Evolutionary conservation across 2,888 invertebrate genomes (phyloP).

Genomic region (Hydrotaea diabolus): DNA sequence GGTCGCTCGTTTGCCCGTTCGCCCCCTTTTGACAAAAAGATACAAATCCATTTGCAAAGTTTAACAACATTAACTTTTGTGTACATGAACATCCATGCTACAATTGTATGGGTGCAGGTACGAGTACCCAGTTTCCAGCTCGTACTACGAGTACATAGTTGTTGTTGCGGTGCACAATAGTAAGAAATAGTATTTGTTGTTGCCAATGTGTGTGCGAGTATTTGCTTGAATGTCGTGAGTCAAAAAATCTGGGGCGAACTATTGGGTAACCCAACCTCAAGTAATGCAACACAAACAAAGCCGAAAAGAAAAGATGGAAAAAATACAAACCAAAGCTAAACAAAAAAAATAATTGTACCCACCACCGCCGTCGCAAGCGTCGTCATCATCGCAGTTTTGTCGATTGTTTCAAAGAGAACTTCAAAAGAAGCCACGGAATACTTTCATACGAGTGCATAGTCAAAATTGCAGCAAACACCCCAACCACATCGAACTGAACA

Average conservation of each 20-base stretch:
- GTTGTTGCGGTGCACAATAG: conserved; percentile 13
- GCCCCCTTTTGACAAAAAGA: conserved; percentile 4
- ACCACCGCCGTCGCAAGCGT: background rate
- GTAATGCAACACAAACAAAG: conserved; percentile 8
- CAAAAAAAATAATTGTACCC: background rate
- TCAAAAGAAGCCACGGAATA: conserved; percentile 26
- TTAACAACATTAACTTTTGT: conserved; percentile 30
- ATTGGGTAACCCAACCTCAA: conserved; percentile 61
- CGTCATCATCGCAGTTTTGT: background rate
- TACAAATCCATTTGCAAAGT: conserved; percentile 36
- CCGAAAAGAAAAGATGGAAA: conserved; percentile 1
- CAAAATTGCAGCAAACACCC: conserved; percentile 22
- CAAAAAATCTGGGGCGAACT: conserved; percentile 66
- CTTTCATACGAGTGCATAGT: conserved; percentile 31
- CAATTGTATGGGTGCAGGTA: background rate
- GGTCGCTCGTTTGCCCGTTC: background rate
- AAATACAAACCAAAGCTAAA: background rate
- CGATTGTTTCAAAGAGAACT: conserved; percentile 19
- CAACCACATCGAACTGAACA: conserved; percentile 6
- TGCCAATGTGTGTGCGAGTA: conserved; percentile 14
- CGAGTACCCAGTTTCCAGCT: conserved; percentile 4
- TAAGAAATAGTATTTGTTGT: background rate
- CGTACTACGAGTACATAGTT: background rate
- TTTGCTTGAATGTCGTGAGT: conserved; percentile 67
- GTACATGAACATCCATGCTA: conserved; percentile 17